These are phyloP conservation scores for Hermodice carunculata DNA, from an alignment of 2,888 invertebrate species.

Conservation along the genomic window DNA sequence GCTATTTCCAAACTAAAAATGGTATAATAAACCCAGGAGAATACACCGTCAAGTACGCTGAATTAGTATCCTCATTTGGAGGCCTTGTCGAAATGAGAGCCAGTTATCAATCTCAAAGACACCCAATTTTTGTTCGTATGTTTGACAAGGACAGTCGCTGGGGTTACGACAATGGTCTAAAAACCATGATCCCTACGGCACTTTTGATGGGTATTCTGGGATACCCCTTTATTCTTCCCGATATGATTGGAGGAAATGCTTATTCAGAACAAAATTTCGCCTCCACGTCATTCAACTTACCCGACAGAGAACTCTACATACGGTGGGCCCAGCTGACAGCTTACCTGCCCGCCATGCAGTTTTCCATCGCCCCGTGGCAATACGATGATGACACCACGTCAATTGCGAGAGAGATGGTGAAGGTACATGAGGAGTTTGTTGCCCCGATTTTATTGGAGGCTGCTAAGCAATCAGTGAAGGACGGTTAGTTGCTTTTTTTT, in stretches of 20 bases:
- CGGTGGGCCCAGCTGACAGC: conserved; percentile 89
- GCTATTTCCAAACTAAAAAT: conserved; percentile 36
- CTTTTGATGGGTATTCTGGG: conserved; percentile 79
- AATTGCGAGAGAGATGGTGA: conserved; percentile 39
- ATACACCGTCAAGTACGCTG: conserved; percentile 48
- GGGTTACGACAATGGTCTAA: conserved; percentile 81
- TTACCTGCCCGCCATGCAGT: conserved; percentile 92
- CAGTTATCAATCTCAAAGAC: conserved; percentile 84
- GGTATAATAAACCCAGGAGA: conserved; percentile 42
- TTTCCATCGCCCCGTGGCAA: conserved; percentile 89
- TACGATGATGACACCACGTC: conserved; percentile 77
- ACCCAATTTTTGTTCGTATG: conserved; percentile 83
- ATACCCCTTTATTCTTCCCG: conserved; percentile 90
- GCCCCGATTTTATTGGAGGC: not conserved
- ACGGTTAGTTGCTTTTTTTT: too few species aligned
- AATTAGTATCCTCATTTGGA: conserved; percentile 34
- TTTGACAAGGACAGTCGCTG: conserved; percentile 90
- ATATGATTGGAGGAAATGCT: conserved; percentile 89
- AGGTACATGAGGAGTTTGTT: conserved; percentile 22
- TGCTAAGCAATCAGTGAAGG: not conserved
- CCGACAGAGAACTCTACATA: conserved; percentile 74
- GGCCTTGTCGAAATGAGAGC: conserved; percentile 83
- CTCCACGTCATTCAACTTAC: conserved; percentile 36
- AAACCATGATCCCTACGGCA: conserved; percentile 87
- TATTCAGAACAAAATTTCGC: conserved; percentile 15